Evolutionary conservation across 2,797 vertebrate genomes (phyloP).

Genomic region (Crocidura indochinensis): DNA sequence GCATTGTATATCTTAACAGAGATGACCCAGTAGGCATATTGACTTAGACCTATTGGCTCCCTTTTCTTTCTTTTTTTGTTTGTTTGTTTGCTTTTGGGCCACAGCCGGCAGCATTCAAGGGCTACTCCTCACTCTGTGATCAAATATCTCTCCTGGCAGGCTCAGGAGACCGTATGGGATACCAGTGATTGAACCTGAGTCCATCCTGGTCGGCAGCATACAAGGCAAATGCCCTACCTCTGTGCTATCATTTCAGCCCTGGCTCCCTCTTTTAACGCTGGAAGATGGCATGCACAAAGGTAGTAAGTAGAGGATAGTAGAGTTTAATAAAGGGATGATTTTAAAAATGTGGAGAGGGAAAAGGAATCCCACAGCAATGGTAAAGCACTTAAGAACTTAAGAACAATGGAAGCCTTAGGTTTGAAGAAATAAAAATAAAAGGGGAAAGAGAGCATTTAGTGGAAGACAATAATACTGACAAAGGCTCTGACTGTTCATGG

Average conservation of each 20-base stretch:
- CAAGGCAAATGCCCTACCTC: too few species aligned
- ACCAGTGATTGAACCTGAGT: too few species aligned
- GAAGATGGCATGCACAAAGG: constrained; percentile 24
- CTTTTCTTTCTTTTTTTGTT: too few species aligned
- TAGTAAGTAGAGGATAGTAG: background rate
- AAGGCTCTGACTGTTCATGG: constrained; percentile 60
- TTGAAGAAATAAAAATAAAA: background rate
- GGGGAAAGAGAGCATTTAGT: constrained; percentile 7
- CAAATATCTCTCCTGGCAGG: too few species aligned
- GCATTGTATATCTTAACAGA: constrained; percentile 61
- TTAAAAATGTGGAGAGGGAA: constrained; percentile 23
- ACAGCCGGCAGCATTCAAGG: too few species aligned
- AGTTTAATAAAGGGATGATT: constrained; percentile 48
- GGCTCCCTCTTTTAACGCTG: constrained; percentile 39
- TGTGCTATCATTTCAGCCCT: too few species aligned
- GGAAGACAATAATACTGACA: constrained; percentile 13
- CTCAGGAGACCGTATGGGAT: too few species aligned
- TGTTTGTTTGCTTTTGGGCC: too few species aligned
- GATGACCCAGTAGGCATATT: constrained; percentile 47
- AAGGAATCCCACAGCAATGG: constrained; percentile 23
- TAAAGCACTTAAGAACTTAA: constrained; percentile 1
- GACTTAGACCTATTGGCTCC: constrained; percentile 53
- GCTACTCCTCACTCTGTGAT: too few species aligned
- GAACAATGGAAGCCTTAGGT: background rate
- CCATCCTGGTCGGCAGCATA: too few species aligned